Conservation (phyloP, 1,140 invertebrate genomes). For the Meloidogyne chitwoodi region DNA sequence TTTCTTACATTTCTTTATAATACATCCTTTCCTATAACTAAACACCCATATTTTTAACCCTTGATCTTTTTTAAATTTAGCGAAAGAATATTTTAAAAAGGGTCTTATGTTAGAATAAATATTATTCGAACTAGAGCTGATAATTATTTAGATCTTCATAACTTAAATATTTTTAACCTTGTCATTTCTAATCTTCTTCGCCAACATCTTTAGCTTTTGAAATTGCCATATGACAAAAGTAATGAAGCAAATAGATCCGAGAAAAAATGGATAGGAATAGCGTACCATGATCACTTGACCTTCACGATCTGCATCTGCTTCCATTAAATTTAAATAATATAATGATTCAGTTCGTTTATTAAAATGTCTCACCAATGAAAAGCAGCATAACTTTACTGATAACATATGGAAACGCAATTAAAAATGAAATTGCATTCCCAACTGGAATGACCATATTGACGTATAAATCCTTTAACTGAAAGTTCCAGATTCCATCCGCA, state of each 20-base stretch:
- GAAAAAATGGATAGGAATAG: conserved; percentile 82
- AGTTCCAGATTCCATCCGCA: conserved; percentile 82
- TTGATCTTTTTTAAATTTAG: background rate
- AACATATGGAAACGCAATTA: conserved; percentile 47
- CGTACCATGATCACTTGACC: conserved; percentile 75
- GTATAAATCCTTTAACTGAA: conserved; percentile 82
- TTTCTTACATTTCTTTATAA: too few relatives aligned
- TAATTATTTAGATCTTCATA: too few relatives aligned
- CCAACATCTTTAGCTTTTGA: conserved; percentile 83
- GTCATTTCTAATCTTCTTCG: conserved; percentile 98
- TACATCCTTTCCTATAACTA: too few relatives aligned
- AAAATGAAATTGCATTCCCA: conserved; percentile 65
- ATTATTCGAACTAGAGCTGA: too few relatives aligned
- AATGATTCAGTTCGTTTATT: background rate
- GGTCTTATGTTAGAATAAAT: too few relatives aligned
- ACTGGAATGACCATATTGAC: conserved; percentile 80
- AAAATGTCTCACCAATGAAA: conserved; percentile 33
- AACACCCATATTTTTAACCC: background rate
- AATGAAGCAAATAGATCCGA: conserved; percentile 70
- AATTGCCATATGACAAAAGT: conserved; percentile 75
- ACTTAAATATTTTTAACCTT: conserved; percentile 64
- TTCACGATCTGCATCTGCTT: conserved; percentile 62
- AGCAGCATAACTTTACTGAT: conserved; percentile 31
- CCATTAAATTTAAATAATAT: background rate
- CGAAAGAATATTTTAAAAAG: background rate